Conservation (phyloP, 2,113 vertebrate genomes). For the Conger conger region DNA sequence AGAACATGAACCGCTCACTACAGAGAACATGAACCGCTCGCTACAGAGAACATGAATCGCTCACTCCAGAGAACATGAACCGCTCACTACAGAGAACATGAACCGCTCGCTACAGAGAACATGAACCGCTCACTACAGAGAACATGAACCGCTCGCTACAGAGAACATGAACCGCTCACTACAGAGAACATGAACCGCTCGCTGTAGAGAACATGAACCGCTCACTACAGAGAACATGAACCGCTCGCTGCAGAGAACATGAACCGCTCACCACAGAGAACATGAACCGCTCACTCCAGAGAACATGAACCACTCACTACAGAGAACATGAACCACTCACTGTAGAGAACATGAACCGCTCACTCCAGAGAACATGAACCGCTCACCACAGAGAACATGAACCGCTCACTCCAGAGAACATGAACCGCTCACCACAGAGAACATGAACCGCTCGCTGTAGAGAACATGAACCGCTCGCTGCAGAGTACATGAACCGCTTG, state of each 20-base stretch:
- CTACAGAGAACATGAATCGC: no score
- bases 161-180: slow-evolving; percentile 86
- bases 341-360: slow-evolving; percentile 87
- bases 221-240: slow-evolving; percentile 86
- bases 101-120: slow-evolving; percentile 86
- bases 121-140: slow-evolving; percentile 85
- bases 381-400: slow-evolving; percentile 87
- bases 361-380: slow-evolving; percentile 85
- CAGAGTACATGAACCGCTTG: slow-evolving; percentile 87
- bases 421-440: slow-evolving; percentile 86
- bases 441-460: slow-evolving; percentile 86
- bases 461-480: slow-evolving; percentile 86
- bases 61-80: slow-evolving; percentile 86
- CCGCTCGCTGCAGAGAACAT: no score
- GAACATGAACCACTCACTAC: slow-evolving; percentile 86
- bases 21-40: slow-evolving; percentile 87
- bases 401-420: slow-evolving; percentile 85
- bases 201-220: slow-evolving; percentile 86
- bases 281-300: slow-evolving; percentile 86
- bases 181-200: slow-evolving; percentile 87
- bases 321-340: slow-evolving; percentile 86
- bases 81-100: slow-evolving; percentile 86
- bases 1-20: slow-evolving; percentile 86
- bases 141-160: slow-evolving; percentile 86
- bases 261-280: no score